Conservation (phyloP, 2,888 invertebrate species). For the Chaetoderma sp. region DNA sequence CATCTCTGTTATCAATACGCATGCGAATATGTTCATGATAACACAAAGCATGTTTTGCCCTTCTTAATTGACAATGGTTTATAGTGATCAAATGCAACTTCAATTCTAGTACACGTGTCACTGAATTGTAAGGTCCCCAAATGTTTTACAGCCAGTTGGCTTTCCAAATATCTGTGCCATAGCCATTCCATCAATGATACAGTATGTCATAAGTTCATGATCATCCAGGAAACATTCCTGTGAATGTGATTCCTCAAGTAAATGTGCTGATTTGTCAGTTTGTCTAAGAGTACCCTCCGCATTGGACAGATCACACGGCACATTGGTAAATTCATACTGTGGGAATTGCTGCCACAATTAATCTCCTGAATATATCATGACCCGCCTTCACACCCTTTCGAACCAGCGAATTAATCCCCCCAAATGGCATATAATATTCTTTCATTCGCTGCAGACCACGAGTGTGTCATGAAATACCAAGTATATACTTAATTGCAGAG, state of each 20-base stretch:
- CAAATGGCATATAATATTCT: too few species aligned
- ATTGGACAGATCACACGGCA: not conserved
- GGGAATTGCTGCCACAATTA: too few species aligned
- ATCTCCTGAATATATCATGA: too few species aligned
- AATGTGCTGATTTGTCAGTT: not conserved
- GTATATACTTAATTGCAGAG: too few species aligned
- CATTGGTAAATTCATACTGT: not conserved
- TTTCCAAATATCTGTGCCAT: not conserved
- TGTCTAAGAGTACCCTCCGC: not conserved
- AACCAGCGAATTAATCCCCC: too few species aligned
- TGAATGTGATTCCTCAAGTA: not conserved
- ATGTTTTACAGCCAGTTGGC: not conserved
- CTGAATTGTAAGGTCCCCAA: not conserved
- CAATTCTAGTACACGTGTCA: not conserved
- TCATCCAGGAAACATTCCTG: not conserved
- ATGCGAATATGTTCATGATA: too few species aligned
- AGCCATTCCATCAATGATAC: not conserved
- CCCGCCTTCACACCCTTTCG: too few species aligned
- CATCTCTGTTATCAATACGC: too few species aligned
- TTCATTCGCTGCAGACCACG: too few species aligned
- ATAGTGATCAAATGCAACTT: not conserved
- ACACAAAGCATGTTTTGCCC: not conserved
- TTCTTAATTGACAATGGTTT: not conserved
- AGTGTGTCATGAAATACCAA: too few species aligned
- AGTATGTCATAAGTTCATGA: too few species aligned